A percentile compares a stretch with the other conserved stretches of the same genome.
These are phyloP conservation scores for Parauchenoglanis ngamensis DNA, from an alignment of 2,797 vertebrate species.

Conservation along the genomic window DNA sequence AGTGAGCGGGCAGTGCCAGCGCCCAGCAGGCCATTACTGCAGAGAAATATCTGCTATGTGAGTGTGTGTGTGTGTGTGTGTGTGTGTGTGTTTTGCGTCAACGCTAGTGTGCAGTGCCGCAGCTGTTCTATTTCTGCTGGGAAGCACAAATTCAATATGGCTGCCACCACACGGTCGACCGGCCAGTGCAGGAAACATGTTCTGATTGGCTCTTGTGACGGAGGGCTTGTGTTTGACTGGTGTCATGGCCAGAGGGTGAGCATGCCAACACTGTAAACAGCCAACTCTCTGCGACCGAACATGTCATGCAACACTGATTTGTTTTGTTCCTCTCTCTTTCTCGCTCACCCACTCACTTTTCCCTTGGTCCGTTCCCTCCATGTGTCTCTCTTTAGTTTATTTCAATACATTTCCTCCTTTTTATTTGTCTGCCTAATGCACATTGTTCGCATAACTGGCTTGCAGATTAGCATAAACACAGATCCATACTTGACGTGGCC, in stretches of 20 bases:
- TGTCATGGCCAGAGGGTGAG: slow-evolving; percentile 6
- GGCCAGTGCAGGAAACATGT: neutral
- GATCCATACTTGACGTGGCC: slow-evolving; percentile 65
- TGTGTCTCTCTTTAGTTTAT: neutral
- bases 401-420: neutral
- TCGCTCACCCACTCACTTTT: neutral
- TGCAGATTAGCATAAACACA: slow-evolving; percentile 60
- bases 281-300: slow-evolving; percentile 40
- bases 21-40: slow-evolving; percentile 31
- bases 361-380: neutral
- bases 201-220: slow-evolving; percentile 44
- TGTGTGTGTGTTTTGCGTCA: slow-evolving; percentile 4
- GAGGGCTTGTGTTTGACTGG: slow-evolving; percentile 37
- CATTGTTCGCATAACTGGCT: slow-evolving; percentile 40
- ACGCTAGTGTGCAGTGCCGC: neutral
- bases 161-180: neutral
- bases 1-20: slow-evolving; percentile 23
- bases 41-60: slow-evolving; percentile 30
- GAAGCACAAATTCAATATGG: slow-evolving; percentile 36
- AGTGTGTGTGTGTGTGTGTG: slow-evolving; percentile 7
- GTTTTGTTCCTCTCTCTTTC: slow-evolving; percentile 10
- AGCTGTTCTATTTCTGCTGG: slow-evolving; percentile 21
- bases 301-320: slow-evolving; percentile 43
- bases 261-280: slow-evolving; percentile 37
- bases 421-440: slow-evolving; percentile 52